phyloP scores from a whole-genome alignment of 2,113 vertebrate genomes.

The Aviceda subcristata region DNA sequence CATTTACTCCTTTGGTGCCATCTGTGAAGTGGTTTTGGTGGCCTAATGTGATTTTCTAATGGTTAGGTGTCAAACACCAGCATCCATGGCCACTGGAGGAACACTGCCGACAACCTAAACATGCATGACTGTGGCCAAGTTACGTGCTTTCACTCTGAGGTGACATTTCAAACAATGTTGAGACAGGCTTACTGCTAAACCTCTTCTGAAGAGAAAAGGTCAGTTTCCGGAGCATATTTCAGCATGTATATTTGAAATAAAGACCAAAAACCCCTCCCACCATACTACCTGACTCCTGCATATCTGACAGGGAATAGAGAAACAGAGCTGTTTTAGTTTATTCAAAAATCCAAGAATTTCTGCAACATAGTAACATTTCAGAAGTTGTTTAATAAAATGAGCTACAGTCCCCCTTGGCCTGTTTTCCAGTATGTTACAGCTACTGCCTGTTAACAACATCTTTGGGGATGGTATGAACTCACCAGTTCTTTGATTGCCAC shows the following conservation, averaged over 20 bases:
- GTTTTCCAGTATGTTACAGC: not conserved
- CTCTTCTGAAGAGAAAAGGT: not conserved
- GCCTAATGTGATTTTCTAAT: not conserved
- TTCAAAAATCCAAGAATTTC: not conserved
- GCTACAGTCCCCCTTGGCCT: not conserved
- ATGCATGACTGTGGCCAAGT: not conserved
- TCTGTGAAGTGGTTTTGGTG: not conserved
- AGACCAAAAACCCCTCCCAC: rapidly evolving
- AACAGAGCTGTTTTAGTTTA: not conserved
- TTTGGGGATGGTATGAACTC: not conserved
- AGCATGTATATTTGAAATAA: not conserved
- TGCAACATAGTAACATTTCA: not conserved
- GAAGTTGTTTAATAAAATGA: not conserved
- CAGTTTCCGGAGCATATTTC: not conserved
- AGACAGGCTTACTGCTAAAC: not conserved
- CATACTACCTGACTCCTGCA: not conserved
- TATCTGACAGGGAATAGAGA: not conserved
- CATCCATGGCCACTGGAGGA: not conserved
- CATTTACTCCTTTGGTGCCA: not conserved
- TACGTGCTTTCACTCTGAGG: not conserved
- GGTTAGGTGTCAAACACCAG: not conserved
- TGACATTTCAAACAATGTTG: not conserved
- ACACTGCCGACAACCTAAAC: not conserved
- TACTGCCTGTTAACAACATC: not conserved
- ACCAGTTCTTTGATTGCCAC: not conserved